Percentiles rank a stretch among this genome's conserved stretches.
Conservation (phyloP, 2,888 invertebrate genomes). For the Pheosia tremula region DNA sequence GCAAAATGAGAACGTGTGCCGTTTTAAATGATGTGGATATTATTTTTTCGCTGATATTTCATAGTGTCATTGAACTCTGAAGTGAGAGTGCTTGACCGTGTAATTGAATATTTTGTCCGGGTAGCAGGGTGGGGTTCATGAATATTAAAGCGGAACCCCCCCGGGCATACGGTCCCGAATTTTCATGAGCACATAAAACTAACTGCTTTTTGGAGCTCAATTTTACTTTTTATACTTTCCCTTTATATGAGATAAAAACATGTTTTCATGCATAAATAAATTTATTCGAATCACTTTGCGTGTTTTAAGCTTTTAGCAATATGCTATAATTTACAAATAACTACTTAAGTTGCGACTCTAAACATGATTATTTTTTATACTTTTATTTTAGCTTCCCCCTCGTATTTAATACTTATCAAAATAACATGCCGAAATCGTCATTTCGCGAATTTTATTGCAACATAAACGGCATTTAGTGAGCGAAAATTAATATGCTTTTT, state of each 20-base stretch:
- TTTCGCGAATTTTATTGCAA: not conserved
- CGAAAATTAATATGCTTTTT: not conserved
- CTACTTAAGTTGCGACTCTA: too few species aligned
- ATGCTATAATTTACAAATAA: too few species aligned
- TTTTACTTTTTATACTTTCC: slow-evolving; percentile 22
- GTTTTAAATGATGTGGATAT: slow-evolving; percentile 37
- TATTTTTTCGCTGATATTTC: slow-evolving; percentile 43
- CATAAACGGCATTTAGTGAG: not conserved
- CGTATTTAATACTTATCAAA: slow-evolving; percentile 1
- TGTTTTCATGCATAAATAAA: slow-evolving; percentile 16
- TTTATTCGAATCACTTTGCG: slow-evolving; percentile 11
- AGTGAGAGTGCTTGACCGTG: slow-evolving; percentile 57
- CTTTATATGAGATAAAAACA: slow-evolving; percentile 14
- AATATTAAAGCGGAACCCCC: slow-evolving; percentile 52
- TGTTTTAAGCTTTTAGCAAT: slow-evolving; percentile 11
- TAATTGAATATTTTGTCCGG: slow-evolving; percentile 68
- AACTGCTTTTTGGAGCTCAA: slow-evolving; percentile 14
- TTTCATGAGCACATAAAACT: slow-evolving; percentile 30
- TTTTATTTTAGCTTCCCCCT: not conserved
- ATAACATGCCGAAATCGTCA: not conserved
- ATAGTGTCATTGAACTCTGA: slow-evolving; percentile 60
- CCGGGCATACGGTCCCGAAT: slow-evolving; percentile 21
- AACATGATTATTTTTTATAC: too few species aligned
- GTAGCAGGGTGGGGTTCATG: slow-evolving; percentile 51
- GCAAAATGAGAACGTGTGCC: slow-evolving; percentile 48